Conservation (phyloP, 2,888 invertebrate species). For the Nomada ruficornis region DNA sequence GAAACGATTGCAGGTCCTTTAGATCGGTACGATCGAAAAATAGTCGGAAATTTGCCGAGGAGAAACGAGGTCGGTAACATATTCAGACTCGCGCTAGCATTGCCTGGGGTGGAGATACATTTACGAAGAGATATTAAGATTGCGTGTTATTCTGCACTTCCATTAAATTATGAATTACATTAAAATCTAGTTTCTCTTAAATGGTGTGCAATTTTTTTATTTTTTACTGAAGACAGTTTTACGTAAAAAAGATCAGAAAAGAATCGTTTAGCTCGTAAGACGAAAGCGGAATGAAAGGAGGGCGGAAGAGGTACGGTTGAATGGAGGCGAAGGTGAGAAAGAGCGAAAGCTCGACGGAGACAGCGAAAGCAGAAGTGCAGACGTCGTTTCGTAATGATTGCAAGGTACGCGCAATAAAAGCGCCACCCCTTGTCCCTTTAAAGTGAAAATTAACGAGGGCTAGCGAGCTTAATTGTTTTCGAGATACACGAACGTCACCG, state of each 20-base stretch:
- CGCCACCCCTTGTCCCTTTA: neutral
- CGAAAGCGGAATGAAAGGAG: neutral
- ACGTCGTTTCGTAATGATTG: conserved; percentile 33
- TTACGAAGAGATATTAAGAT: no score
- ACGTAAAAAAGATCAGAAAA: neutral
- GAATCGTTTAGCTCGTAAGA: neutral
- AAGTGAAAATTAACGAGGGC: conserved; percentile 42
- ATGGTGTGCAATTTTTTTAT: neutral
- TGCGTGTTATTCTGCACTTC: no score
- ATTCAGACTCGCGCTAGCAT: no score
- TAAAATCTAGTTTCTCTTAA: no score
- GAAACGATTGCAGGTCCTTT: neutral
- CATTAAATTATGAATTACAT: no score
- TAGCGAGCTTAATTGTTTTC: conserved; percentile 58
- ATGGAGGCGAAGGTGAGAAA: neutral
- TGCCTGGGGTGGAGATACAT: no score
- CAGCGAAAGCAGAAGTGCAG: conserved; percentile 16
- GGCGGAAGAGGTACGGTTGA: neutral
- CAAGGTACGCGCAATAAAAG: conserved; percentile 21
- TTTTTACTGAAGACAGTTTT: neutral
- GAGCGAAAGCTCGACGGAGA: neutral
- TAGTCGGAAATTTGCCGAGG: neutral
- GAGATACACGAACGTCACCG: conserved; percentile 40
- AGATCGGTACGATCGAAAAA: neutral
- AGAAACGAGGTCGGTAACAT: no score